A percentile compares a stretch with the other conserved stretches of the same genome.
phyloP scores from a whole-genome alignment of 2,113 vertebrate genomes.

The Macroglossus sobrinus region DNA sequence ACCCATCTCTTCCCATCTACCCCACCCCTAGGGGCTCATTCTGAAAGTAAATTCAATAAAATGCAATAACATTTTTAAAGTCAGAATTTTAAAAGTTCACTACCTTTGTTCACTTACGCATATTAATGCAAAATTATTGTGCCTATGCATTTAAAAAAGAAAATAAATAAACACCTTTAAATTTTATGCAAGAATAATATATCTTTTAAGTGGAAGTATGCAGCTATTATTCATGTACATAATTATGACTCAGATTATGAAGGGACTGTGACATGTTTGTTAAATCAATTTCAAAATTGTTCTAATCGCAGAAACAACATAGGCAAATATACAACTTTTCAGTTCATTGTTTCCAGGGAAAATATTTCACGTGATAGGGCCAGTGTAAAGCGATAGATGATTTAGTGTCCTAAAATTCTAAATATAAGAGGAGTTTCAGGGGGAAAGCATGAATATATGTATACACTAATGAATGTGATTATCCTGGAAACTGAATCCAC shows the following conservation, averaged over 20 bases:
- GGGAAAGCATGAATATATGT: not conserved
- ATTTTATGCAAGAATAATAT: not conserved
- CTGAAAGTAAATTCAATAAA: not conserved
- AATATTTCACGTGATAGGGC: not conserved
- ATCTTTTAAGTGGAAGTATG: not conserved
- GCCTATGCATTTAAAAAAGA: not conserved
- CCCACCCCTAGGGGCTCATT: not conserved
- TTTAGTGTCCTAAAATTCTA: not conserved
- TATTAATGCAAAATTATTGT: not conserved
- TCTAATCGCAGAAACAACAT: not conserved
- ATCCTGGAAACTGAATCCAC: not conserved
- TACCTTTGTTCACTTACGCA: not conserved
- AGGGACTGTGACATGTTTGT: not conserved
- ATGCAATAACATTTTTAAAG: not conserved
- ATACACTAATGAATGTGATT: fast-evolving
- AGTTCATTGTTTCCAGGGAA: not conserved
- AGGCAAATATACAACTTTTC: not conserved
- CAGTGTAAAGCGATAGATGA: not conserved
- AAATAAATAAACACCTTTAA: not conserved
- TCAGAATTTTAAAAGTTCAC: not conserved
- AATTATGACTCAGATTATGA: not conserved
- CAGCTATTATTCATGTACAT: not conserved
- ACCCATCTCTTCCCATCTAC: not conserved
- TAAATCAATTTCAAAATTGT: not conserved
- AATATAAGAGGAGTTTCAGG: not conserved